phyloP scores from a whole-genome alignment of 1,140 invertebrate genomes.

The Papilio dardanus region DNA sequence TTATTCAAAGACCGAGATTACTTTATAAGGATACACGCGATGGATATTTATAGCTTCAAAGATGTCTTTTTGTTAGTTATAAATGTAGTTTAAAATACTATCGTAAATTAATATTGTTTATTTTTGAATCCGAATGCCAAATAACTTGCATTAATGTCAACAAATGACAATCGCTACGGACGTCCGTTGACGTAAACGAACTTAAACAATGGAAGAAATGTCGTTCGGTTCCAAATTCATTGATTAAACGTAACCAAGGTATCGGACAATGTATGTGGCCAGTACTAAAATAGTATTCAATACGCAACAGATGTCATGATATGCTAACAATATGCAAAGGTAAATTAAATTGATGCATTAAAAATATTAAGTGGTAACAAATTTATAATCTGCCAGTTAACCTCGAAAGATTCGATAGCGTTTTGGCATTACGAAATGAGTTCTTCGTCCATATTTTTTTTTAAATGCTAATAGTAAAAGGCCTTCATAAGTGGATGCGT shows the following conservation, averaged over 20 bases:
- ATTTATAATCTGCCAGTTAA: background rate
- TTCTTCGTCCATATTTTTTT: background rate
- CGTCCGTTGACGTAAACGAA: background rate
- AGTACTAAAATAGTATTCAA: background rate
- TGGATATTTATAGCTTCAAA: background rate
- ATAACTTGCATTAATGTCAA: background rate
- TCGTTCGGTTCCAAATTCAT: background rate
- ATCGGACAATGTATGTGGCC: conserved; percentile 5
- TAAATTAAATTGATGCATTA: no score
- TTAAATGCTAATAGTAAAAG: background rate
- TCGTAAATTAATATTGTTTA: background rate
- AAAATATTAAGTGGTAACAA: background rate
- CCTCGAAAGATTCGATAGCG: no score
- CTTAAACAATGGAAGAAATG: conserved; percentile 16
- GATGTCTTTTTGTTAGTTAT: background rate
- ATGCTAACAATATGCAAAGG: background rate
- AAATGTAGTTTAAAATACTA: background rate
- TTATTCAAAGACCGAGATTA: background rate
- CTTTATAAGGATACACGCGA: background rate
- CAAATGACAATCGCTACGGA: background rate
- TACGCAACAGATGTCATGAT: background rate
- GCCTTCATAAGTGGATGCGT: background rate
- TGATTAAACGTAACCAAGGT: background rate
- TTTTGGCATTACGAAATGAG: background rate
- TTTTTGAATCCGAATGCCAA: background rate